A percentile compares a stretch with the other conserved stretches of the same genome.
Evolutionary conservation across 2,113 vertebrate genomes (phyloP).

Genomic region (Hyperoodon ampullatus): DNA sequence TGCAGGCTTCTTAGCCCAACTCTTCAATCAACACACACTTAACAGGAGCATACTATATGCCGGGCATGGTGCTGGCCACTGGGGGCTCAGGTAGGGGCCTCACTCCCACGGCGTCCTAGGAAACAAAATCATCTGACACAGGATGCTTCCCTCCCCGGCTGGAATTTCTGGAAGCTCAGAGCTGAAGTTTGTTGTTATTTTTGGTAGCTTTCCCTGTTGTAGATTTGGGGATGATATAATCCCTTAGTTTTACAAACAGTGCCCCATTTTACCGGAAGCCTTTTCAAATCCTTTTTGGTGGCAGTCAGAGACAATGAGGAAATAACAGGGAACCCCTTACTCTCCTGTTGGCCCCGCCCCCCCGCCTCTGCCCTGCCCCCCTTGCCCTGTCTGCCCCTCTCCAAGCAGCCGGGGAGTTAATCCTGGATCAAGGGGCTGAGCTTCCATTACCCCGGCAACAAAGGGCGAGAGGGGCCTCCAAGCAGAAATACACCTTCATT

Average conservation of each 20-base stretch:
- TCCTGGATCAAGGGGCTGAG: background rate
- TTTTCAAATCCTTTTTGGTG: background rate
- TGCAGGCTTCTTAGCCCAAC: background rate
- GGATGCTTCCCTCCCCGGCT: background rate
- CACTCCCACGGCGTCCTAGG: background rate
- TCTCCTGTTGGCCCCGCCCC: background rate
- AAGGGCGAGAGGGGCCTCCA: background rate
- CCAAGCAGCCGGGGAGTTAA: background rate
- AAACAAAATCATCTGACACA: background rate
- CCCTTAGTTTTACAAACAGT: background rate
- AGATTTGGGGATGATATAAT: background rate
- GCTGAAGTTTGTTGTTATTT: background rate
- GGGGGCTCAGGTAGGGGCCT: background rate
- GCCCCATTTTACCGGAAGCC: background rate
- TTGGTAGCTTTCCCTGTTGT: background rate
- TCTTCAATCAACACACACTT: background rate
- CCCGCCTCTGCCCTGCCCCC: rapidly evolving
- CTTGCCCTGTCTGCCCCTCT: background rate
- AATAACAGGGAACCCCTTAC: rapidly evolving
- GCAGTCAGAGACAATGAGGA: background rate
- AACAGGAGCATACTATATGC: background rate
- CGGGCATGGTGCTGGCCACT: background rate
- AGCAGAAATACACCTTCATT: background rate
- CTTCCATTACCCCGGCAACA: background rate
- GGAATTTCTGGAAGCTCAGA: background rate